Evolutionary conservation across 2,113 vertebrate species (phyloP), one percentile per base, ranked within the genome.

Genomic region (Misgurnus mizolepis): DNA sequence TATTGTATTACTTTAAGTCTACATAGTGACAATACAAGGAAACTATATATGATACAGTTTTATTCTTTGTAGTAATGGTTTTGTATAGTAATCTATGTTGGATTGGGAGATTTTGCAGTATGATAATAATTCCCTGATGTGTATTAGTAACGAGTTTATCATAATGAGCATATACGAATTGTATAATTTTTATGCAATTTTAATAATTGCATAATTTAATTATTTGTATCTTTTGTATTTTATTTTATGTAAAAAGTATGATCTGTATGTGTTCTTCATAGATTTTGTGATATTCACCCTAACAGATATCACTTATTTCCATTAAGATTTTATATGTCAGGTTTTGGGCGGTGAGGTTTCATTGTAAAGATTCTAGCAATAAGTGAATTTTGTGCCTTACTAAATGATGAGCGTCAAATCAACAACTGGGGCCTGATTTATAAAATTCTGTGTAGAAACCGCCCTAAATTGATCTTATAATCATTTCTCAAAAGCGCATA

Each of bases 371-470:
- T 34, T 50, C 0, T 49, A 69, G 71, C 71, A 73, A 73, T 73
- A 73, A 73, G n/a, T 73, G 40, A 22, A 73, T 73, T 45, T 73
- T 73, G 71, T 73, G 71, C 71, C 55, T 73, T 73, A 60, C 45
- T 3, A 18, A 17, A 58, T 18, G 7, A 6, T 22, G 55, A 73
- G 55, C 40, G 45, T 45, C 18, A 53, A 9, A 73, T 73, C 70
- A 73, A 73, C 12, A 18, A 45, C 3, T 18, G 8, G 40, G 27
- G 27, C 27, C 27, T 34, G 3, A 34, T 34, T 34, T 34, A 34
- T 34, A 34, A 34, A 34, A 34, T 34, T 1, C 27, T 34, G 27
- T 34, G 27, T 34, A 34, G 27, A 34, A 34, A 34, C 27, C 27
- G 27, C 27, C 27, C 27, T 34, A 1, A 34, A 34, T 34, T 34